Percentiles rank a stretch among this genome's conserved stretches.
Conservation (phyloP, 2,888 invertebrate species). For the Platynereis dumerilii region DNA sequence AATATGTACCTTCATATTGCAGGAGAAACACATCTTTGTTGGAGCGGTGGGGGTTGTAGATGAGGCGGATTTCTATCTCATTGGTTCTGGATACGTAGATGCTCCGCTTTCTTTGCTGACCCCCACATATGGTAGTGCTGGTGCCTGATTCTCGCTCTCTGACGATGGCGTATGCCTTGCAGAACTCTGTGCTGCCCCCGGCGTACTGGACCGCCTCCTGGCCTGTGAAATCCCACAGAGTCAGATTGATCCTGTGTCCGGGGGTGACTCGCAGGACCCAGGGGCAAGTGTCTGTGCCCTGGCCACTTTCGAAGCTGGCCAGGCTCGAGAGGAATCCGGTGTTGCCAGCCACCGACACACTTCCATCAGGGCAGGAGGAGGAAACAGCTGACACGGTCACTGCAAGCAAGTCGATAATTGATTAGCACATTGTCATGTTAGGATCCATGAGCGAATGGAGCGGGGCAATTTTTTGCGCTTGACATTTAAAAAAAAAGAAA, state of each 20-base stretch:
- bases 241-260: slow-evolving; percentile 32
- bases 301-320: slow-evolving; percentile 7
- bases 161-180: slow-evolving; percentile 20
- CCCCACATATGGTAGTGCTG: slow-evolving; percentile 23
- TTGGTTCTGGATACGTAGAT: slow-evolving; percentile 18
- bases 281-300: slow-evolving; percentile 22
- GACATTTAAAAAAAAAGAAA: too few species aligned
- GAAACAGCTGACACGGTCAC: background rate
- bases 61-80: slow-evolving; percentile 16
- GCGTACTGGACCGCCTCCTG: slow-evolving; percentile 9
- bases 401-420: too few species aligned
- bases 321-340: slow-evolving; percentile 14
- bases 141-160: slow-evolving; percentile 13
- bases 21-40: slow-evolving; percentile 13
- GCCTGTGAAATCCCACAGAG: slow-evolving; percentile 28
- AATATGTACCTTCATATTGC: slow-evolving; percentile 14
- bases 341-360: background rate
- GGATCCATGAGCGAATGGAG: too few species aligned
- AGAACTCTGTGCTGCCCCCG: slow-evolving; percentile 9
- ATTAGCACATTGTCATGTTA: too few species aligned
- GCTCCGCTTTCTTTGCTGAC: slow-evolving; percentile 7
- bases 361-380: slow-evolving; percentile 5
- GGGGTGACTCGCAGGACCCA: slow-evolving; percentile 15
- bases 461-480: too few species aligned
- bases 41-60: background rate